Evolutionary conservation across 2,888 invertebrate genomes (phyloP).

Genomic region (Hartigia nigra): DNA sequence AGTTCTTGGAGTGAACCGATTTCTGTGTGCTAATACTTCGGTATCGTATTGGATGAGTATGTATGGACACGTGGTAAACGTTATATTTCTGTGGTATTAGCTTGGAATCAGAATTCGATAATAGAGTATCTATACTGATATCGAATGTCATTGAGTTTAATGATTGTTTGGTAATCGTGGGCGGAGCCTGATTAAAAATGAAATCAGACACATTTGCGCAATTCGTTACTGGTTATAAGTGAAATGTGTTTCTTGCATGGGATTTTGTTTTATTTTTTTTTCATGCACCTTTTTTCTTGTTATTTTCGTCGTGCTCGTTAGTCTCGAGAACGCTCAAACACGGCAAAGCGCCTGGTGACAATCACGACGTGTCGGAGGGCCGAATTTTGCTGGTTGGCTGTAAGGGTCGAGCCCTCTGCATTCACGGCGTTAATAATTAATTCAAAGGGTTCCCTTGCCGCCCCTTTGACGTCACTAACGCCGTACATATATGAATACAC

Average conservation of each 20-base stretch:
- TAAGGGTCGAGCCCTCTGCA: constrained; percentile 10
- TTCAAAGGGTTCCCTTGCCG: background rate
- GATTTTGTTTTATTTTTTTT: background rate
- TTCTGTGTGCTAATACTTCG: background rate
- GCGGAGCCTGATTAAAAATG: background rate
- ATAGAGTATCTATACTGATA: background rate
- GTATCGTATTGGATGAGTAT: background rate
- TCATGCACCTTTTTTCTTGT: constrained; percentile 27
- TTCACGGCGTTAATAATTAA: background rate
- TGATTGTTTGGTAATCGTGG: background rate
- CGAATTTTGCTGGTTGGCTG: constrained; percentile 32
- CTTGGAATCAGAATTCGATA: background rate
- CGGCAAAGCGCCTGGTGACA: constrained; percentile 33
- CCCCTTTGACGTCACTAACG: background rate
- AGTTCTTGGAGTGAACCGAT: background rate
- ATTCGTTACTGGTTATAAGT: background rate
- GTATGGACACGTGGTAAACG: background rate
- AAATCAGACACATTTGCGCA: background rate
- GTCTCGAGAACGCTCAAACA: constrained; percentile 24
- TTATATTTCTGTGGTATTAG: background rate
- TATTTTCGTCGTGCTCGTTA: constrained; percentile 30
- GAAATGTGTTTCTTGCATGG: background rate
- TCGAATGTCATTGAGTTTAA: background rate
- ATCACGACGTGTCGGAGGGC: constrained; percentile 32
- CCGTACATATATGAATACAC: background rate